These are phyloP conservation scores for Rhabditophanes sp. DNA, from an alignment of 2,888 invertebrate species.

Conservation along the genomic window DNA sequence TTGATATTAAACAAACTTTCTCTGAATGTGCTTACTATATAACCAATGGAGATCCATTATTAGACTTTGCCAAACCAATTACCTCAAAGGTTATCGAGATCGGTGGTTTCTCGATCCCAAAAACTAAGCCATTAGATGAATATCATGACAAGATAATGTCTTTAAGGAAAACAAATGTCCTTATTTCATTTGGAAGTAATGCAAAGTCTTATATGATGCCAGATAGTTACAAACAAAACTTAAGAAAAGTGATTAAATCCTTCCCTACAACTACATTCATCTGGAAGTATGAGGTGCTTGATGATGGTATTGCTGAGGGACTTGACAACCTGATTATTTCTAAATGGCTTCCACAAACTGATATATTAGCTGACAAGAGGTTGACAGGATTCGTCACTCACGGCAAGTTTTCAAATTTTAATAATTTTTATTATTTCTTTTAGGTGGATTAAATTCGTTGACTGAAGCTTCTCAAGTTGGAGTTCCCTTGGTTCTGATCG, in stretches of 20 bases:
- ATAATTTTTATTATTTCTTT: too few relatives aligned
- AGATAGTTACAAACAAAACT: neutral
- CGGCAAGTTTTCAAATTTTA: too few relatives aligned
- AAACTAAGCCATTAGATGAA: neutral
- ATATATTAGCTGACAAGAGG: conserved; percentile 2
- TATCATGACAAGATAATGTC: neutral
- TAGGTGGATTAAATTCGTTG: too few relatives aligned
- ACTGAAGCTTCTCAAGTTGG: too few relatives aligned
- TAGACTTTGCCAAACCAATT: conserved; percentile 3
- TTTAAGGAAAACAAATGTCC: neutral
- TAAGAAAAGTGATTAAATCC: too few relatives aligned
- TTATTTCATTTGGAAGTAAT: conserved; percentile 1
- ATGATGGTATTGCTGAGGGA: neutral
- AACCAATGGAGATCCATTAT: too few relatives aligned
- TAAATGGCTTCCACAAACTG: conserved; percentile 1
- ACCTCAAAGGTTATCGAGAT: conserved; percentile 2
- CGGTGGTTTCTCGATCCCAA: conserved; percentile 2
- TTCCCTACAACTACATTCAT: conserved; percentile 3
- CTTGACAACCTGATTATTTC: conserved; percentile 2
- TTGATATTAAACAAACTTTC: too few relatives aligned
- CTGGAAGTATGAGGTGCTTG: conserved; percentile 4
- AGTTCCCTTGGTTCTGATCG: too few relatives aligned
- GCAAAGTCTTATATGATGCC: conserved; percentile 1
- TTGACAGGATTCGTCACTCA: conserved; percentile 5
- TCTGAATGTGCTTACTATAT: too few relatives aligned